Evolutionary conservation across 2,888 invertebrate species (phyloP), one percentile per base, ranked within the genome.

Genomic region (Coleophora flavipennella): DNA sequence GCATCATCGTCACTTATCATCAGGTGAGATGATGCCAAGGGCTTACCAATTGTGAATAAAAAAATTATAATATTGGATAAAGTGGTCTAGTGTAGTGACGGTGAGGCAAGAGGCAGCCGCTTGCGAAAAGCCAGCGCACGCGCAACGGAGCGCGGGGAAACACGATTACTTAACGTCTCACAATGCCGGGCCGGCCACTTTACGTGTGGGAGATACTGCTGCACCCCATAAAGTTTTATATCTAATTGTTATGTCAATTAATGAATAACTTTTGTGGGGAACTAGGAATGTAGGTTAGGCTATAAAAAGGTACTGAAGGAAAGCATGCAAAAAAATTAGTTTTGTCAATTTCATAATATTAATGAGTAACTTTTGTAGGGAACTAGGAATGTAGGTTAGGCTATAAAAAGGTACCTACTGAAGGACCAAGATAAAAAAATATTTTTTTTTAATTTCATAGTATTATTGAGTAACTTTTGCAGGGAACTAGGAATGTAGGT

Each of bases 91-190:
- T 68, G 58, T 58, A 57, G 52, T 53, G 59, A 55, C 61, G 50
- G 62, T 79, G 77, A 58, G 59, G 78, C 73, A 78, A 79, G 53
- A 11, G n/a, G 3, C 29, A 11, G 44, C 28, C 31, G 43, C 55
- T 66, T 81, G 80, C 77, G 76, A 73, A 77, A 77, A 80, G 74
- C 29, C 29, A 4, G n/a, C 10, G 29, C 57, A 42, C 43, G 29
- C 57, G 42, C 43, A 55, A 50, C 51, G 41, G 55, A 59, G 67
- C 63, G 57, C 54, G 61, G 60, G 67, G 71, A 65, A 71, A 74
- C 70, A 72, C 58, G 55, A 57, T 78, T 81, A 72, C 78, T 59
- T 68, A 75, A 81, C 57, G 50, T 40, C 44, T 45, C 49, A 76
- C 76, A 55, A 58, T 46, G 51, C 43, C 53, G 48, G 56, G 53